Percentiles rank a stretch among this genome's conserved stretches.
These are phyloP conservation scores for Mesorhabditis belari DNA, from an alignment of 2,888 invertebrate genomes.

Conservation along the genomic window DNA sequence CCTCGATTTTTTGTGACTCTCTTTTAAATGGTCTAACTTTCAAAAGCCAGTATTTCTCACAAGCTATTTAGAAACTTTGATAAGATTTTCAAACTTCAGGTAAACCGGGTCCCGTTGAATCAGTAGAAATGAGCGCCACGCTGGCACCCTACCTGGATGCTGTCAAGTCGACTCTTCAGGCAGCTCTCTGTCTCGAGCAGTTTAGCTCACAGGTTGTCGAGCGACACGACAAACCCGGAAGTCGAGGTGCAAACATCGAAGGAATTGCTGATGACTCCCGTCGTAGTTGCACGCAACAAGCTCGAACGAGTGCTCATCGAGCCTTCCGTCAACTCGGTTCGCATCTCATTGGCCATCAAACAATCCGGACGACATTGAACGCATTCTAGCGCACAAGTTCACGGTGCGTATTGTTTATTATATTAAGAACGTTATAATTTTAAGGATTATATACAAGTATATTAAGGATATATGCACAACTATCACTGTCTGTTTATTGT, in stretches of 20 bases:
- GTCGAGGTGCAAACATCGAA: constrained; percentile 55
- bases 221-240: constrained; percentile 98
- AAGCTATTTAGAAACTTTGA: too few species aligned
- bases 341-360: constrained; percentile 48
- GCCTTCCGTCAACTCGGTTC: constrained; percentile 81
- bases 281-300: constrained; percentile 90
- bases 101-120: too few species aligned
- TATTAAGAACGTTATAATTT: too few species aligned
- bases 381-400: constrained; percentile 76
- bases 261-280: constrained; percentile 87
- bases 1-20: not conserved
- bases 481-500: too few species aligned
- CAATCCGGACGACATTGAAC: constrained; percentile 77
- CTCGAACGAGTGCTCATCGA: constrained; percentile 95
- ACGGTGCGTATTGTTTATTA: too few species aligned
- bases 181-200: constrained; percentile 82
- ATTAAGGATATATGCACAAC: too few species aligned
- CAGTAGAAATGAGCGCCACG: constrained; percentile 48
- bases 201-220: constrained; percentile 98
- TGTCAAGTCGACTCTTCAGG: constrained; percentile 45
- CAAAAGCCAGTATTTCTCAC: too few species aligned
- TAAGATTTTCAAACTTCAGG: too few species aligned
- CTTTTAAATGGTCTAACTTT: too few species aligned
- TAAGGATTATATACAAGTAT: too few species aligned
- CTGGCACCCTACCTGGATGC: constrained; percentile 50